Evolutionary conservation across 2,888 invertebrate genomes (phyloP).

Genomic region (Drosophila picticornis): DNA sequence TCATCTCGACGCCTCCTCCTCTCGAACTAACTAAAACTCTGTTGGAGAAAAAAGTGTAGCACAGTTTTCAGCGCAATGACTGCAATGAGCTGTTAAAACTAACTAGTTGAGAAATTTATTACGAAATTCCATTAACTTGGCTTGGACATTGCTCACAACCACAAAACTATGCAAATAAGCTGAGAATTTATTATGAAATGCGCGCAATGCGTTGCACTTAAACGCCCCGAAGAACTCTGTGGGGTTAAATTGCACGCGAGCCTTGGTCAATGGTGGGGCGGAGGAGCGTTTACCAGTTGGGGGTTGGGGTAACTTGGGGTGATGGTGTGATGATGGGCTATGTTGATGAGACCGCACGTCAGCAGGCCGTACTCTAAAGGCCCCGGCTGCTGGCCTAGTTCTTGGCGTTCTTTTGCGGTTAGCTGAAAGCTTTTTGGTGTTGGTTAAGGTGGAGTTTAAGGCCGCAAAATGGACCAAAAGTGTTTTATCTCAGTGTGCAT

Average conservation of each 20-base stretch:
- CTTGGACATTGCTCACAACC: conserved; percentile 74
- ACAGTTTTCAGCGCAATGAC: conserved; percentile 40
- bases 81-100: conserved; percentile 68
- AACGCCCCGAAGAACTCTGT: conserved; percentile 16
- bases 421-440: conserved; percentile 64
- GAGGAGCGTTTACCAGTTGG: background rate
- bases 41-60: conserved; percentile 37
- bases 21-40: background rate
- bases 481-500: conserved; percentile 4
- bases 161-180: conserved; percentile 82
- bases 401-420: conserved; percentile 51
- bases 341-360: conserved; percentile 72
- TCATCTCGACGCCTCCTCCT: background rate
- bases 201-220: conserved; percentile 68
- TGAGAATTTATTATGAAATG: conserved; percentile 78
- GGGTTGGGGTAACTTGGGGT: background rate
- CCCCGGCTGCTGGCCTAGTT: conserved; percentile 66
- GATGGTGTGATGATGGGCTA: conserved; percentile 21
- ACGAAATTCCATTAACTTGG: conserved; percentile 78
- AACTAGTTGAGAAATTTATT: conserved; percentile 75
- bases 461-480: conserved; percentile 43
- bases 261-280: background rate
- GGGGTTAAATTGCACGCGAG: conserved; percentile 3
- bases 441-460: conserved; percentile 46
- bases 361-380: conserved; percentile 41